Evolutionary conservation across 2,797 vertebrate genomes (phyloP), one percentile per base, ranked within the genome.

Genomic region (Gephyroberyx darwinii): DNA sequence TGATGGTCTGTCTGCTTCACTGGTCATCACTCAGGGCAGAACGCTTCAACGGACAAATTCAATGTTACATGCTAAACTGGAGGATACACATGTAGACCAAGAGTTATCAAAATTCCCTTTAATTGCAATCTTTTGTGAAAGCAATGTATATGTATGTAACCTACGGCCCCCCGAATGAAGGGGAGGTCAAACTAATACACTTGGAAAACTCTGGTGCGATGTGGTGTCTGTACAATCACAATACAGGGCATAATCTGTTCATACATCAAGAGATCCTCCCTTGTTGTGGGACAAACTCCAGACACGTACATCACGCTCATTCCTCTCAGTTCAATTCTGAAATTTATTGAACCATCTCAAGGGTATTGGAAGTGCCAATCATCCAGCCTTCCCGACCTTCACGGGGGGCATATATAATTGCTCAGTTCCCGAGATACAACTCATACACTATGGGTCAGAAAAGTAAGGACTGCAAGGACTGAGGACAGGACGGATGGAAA

Each of bases 11-110:
- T 82, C 35, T 77, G 78, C 69, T 81, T 81, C 69, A 75, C 37
- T 81, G 65, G 58, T 48, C 66, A 66, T 83, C 51, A 68, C 74
- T 83, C 59, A 73, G 9, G 31, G 63, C 71, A 50, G 22, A 37
- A 20, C 4, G 71, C 43, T 65, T 74, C 71, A 71, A 52, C 56
- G 50, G 57, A 62, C 26, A 19, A 50, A 69, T 43, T 74, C 26
- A 47, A 37, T 65, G 33, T 41, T 85, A 13, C n/a, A 35, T 75
- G 31, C 45, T 69, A 31, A 84, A 78, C 47, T 51, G 64, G 53
- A 62, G 54, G 12, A 70, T 41, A 67, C 5, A 3, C 13, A 16
- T 45, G 5, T 26, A 19, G 66, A 39, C 59, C 64, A 53, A 63
- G 47, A 67, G 41, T 55, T 31, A 37, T 53, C 30, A 26, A 59